Conservation (phyloP, 2,797 vertebrate genomes). For the Scyliorhinus canicula region DNA sequence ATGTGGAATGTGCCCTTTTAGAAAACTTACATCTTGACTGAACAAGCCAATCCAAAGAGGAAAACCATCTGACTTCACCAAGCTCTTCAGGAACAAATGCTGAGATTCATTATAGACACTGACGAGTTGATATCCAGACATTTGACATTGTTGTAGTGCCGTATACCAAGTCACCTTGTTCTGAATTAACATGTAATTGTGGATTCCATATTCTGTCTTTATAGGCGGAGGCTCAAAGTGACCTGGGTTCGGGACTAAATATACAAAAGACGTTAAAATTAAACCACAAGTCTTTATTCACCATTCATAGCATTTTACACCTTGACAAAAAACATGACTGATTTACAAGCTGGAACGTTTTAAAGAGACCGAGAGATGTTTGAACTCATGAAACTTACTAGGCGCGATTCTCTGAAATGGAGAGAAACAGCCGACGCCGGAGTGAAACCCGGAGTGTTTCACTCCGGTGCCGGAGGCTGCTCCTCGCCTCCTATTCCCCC, state of each 20-base stretch:
- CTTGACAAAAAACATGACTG: not conserved
- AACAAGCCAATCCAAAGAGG: slow-evolving; percentile 87
- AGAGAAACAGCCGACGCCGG: no score
- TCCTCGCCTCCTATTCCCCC: no score
- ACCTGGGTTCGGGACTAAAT: slow-evolving; percentile 47
- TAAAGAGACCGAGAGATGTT: not conserved
- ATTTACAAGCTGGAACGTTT: not conserved
- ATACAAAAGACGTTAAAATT: not conserved
- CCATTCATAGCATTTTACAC: not conserved
- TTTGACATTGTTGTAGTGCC: slow-evolving; percentile 68
- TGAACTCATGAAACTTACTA: no score
- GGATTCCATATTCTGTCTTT: slow-evolving; percentile 56
- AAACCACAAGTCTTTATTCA: not conserved
- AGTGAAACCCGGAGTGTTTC: no score
- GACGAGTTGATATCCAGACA: slow-evolving; percentile 67
- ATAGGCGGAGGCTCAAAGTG: slow-evolving; percentile 49
- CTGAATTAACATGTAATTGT: slow-evolving; percentile 66
- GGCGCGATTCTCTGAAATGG: no score
- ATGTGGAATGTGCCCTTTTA: not conserved
- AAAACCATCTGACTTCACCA: slow-evolving; percentile 76
- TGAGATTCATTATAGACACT: slow-evolving; percentile 68
- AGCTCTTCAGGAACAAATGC: slow-evolving; percentile 62
- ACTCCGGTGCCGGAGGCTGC: no score
- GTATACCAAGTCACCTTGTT: slow-evolving; percentile 74
- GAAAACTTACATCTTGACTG: slow-evolving; percentile 73